Evolutionary conservation across 2,888 invertebrate species (phyloP).

Genomic region (Eupithecia inturbata): DNA sequence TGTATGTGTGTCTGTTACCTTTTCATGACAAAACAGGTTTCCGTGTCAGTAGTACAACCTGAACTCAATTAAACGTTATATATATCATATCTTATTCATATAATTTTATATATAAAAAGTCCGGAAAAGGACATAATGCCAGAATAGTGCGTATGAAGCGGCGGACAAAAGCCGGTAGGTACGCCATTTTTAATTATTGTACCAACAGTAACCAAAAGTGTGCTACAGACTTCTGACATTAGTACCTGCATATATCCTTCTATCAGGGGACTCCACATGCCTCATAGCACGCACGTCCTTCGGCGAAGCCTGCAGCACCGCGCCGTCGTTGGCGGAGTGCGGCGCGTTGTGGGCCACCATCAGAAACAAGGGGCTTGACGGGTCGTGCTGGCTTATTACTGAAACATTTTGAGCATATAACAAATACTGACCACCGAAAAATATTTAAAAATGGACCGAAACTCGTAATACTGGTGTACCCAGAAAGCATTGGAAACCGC

Average conservation of each 20-base stretch:
- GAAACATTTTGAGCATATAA: background rate
- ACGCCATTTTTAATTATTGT: background rate
- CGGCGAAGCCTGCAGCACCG: slow-evolving; percentile 89
- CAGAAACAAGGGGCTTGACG: slow-evolving; percentile 88
- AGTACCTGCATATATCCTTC: slow-evolving; percentile 89
- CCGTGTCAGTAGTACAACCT: too few relatives aligned
- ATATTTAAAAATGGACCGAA: background rate
- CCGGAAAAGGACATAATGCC: background rate
- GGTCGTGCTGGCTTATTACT: slow-evolving; percentile 85
- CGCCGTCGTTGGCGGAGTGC: slow-evolving; percentile 89
- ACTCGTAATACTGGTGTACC: background rate
- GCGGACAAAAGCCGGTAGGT: background rate
- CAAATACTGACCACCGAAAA: background rate
- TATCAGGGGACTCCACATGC: slow-evolving; percentile 86
- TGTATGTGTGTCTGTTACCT: background rate
- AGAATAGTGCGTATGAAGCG: background rate
- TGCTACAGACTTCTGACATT: background rate
- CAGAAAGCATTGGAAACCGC: background rate
- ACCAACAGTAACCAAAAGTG: background rate
- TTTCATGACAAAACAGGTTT: background rate
- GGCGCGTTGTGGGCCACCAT: slow-evolving; percentile 91
- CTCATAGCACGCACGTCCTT: slow-evolving; percentile 87
- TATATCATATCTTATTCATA: too few relatives aligned
- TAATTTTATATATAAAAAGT: too few relatives aligned
- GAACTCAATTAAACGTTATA: too few relatives aligned